These are phyloP conservation scores for Ornithoptera priamus DNA, from an alignment of 2,888 invertebrate species.

Conservation along the genomic window DNA sequence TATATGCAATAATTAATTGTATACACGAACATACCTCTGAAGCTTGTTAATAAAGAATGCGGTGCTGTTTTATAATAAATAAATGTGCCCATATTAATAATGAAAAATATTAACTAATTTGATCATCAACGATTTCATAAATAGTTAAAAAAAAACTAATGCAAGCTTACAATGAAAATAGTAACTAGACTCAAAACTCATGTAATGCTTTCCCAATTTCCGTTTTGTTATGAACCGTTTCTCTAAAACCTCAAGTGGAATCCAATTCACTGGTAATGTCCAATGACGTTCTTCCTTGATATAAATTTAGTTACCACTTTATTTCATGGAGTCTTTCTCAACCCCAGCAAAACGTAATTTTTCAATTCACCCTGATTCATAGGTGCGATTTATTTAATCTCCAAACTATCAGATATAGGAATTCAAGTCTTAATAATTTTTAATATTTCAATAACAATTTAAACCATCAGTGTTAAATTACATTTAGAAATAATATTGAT, in stretches of 20 bases:
- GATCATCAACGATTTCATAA: constrained; percentile 5
- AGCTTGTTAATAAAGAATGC: neutral
- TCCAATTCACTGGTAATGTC: too few relatives aligned
- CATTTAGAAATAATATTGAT: neutral
- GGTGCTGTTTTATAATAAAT: neutral
- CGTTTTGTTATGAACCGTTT: too few relatives aligned
- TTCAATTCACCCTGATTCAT: too few relatives aligned
- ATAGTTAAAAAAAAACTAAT: too few relatives aligned
- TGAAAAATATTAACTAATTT: constrained; percentile 7
- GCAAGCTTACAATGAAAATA: neutral
- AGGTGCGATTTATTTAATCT: too few relatives aligned
- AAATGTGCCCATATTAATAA: neutral
- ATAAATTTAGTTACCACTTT: too few relatives aligned
- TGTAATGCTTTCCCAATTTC: neutral
- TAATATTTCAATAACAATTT: neutral
- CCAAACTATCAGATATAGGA: too few relatives aligned
- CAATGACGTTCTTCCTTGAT: too few relatives aligned
- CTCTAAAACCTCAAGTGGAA: too few relatives aligned
- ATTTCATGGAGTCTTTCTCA: too few relatives aligned
- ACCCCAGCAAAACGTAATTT: too few relatives aligned
- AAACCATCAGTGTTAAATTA: neutral
- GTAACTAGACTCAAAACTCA: neutral
- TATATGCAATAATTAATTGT: neutral
- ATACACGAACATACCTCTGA: neutral
- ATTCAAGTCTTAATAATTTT: too few relatives aligned